Percentiles rank a stretch among this genome's conserved stretches.
Conservation (phyloP, 2,113 vertebrate species). For the Corapipo altera region DNA sequence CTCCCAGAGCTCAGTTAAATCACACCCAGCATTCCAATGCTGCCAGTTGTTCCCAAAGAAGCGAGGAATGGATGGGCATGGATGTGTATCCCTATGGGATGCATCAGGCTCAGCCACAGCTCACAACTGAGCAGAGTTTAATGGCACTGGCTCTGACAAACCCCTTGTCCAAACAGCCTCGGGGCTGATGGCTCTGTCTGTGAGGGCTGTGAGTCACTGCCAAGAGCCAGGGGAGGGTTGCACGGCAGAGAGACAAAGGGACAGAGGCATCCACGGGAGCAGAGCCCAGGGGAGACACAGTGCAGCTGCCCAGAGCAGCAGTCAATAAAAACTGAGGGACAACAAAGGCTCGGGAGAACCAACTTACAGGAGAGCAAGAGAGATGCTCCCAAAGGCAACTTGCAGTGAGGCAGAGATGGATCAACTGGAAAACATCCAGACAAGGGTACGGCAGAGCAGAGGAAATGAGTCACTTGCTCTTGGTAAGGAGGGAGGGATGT, state of each 20-base stretch:
- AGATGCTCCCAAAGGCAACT: not conserved
- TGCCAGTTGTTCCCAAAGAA: not conserved
- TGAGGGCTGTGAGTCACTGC: not conserved
- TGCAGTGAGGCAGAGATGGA: not conserved
- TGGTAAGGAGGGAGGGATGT: not conserved
- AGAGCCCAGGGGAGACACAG: not conserved
- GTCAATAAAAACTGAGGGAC: not conserved
- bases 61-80: accelerated
- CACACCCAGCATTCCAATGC: not conserved
- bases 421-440: not conserved
- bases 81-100: accelerated
- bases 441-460: not conserved
- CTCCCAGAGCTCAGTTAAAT: not conserved
- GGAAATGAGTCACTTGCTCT: not conserved
- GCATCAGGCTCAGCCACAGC: not conserved
- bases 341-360: not conserved
- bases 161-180: not conserved
- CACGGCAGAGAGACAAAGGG: not conserved
- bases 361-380: not conserved
- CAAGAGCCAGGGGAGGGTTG: not conserved
- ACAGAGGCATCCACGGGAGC: not conserved
- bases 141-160: not conserved
- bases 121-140: not conserved
- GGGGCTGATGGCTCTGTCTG: not conserved
- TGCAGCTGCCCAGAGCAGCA: not conserved